Conservation (phyloP, 2,797 vertebrate genomes). For the Anguilla obscura region DNA sequence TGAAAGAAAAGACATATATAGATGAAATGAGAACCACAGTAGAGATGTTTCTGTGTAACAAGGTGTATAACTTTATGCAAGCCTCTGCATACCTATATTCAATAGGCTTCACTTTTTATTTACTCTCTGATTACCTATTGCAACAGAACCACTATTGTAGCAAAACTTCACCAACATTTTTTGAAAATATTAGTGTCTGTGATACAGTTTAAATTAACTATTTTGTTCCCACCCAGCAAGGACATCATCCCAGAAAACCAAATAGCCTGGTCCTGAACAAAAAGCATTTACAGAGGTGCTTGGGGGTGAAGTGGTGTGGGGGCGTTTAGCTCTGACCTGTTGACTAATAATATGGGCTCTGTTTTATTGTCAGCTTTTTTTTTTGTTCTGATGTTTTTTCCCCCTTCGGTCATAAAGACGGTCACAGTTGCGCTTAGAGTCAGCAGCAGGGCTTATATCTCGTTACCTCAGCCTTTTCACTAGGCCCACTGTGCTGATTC, state of each 20-base stretch:
- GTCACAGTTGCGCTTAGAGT: constrained; percentile 36
- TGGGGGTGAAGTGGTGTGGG: background rate
- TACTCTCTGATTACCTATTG: background rate
- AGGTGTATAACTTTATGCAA: background rate
- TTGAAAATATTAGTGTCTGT: background rate
- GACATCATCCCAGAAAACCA: background rate
- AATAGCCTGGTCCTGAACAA: background rate
- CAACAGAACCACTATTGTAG: background rate
- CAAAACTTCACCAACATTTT: too few relatives aligned
- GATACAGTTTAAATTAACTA: background rate
- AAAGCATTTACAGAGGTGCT: background rate
- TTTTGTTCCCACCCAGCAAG: background rate
- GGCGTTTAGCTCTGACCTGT: background rate
- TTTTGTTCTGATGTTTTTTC: background rate
- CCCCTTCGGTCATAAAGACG: constrained; percentile 5
- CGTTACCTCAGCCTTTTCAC: constrained; percentile 34
- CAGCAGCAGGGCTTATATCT: constrained; percentile 42
- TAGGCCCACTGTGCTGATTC: constrained; percentile 1
- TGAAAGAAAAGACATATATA: background rate
- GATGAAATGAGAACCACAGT: background rate
- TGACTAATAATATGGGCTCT: constrained; percentile 17
- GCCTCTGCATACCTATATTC: background rate
- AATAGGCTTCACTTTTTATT: too few relatives aligned
- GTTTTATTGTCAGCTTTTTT: background rate
- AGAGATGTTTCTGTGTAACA: background rate